Evolutionary conservation across 2,113 vertebrate genomes (phyloP).

Genomic region (Scophthalmus maximus): DNA sequence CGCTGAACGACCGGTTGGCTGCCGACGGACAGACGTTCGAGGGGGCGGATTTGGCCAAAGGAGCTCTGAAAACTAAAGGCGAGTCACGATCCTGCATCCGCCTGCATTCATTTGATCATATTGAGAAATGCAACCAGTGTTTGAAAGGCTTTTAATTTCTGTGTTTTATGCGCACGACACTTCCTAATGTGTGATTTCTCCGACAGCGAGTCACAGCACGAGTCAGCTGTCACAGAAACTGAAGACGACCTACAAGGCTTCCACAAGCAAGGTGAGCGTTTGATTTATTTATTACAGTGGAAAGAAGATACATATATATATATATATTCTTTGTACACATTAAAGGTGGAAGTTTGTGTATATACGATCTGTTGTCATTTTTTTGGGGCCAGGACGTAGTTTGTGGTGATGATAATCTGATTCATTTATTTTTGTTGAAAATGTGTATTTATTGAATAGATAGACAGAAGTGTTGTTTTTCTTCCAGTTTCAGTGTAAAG

Average conservation of each 20-base stretch:
- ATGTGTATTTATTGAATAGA: neutral
- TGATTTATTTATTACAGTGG: neutral
- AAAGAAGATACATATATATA: neutral
- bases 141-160: too few species aligned
- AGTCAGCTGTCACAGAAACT: conserved; percentile 99
- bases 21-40: conserved; percentile 93
- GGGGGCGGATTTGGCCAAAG: conserved; percentile 94
- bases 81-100: too few species aligned
- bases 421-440: too few species aligned
- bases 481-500: too few species aligned
- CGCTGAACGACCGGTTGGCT: conserved; percentile 93
- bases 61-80: conserved; percentile 98
- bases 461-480: too few species aligned
- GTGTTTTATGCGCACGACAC: too few species aligned
- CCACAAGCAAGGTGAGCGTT: conserved; percentile 95
- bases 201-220: conserved; percentile 96
- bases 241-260: conserved; percentile 99
- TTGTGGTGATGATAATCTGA: too few species aligned
- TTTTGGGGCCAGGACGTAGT: too few species aligned
- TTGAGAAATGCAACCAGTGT: neutral
- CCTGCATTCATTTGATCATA: too few species aligned
- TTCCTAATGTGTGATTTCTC: neutral
- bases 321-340: neutral
- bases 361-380: too few species aligned
- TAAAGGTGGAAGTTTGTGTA: neutral